Percentiles rank a stretch among this genome's conserved stretches.
Conservation (phyloP, 30 jellyfish, hydroid and myxozoan genomes). For the Clytia hemisphaerica region DNA sequence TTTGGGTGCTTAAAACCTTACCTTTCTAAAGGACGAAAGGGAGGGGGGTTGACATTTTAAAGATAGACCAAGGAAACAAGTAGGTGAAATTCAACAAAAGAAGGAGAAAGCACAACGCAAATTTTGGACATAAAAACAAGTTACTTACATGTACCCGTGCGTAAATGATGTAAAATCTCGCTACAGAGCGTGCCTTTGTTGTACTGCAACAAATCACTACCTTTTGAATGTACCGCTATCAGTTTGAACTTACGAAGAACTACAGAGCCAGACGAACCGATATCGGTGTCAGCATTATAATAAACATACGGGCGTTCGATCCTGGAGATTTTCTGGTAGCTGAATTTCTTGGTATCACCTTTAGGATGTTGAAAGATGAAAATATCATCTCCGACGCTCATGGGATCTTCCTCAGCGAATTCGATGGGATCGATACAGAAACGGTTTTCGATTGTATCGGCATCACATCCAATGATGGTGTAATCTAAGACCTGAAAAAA, state of each 20-base stretch:
- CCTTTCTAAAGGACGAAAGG: too few relatives aligned
- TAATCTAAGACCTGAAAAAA: slow-evolving; percentile 60
- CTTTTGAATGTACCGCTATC: slow-evolving; percentile 84
- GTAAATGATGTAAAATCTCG: slow-evolving; percentile 62
- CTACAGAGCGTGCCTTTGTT: slow-evolving; percentile 88
- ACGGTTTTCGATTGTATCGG: slow-evolving; percentile 36
- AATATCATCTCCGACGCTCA: slow-evolving; percentile 53
- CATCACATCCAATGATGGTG: slow-evolving; percentile 85
- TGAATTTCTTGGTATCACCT: slow-evolving; percentile 70
- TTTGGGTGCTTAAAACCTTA: too few relatives aligned
- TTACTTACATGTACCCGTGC: slow-evolving; percentile 68
- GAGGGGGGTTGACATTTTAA: too few relatives aligned
- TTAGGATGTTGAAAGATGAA: slow-evolving; percentile 92
- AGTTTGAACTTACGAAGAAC: slow-evolving; percentile 56
- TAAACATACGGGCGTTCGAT: slow-evolving; percentile 58
- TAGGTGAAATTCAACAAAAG: too few relatives aligned
- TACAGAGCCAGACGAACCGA: slow-evolving; percentile 95
- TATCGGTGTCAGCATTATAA: slow-evolving; percentile 91
- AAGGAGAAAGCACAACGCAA: too few relatives aligned
- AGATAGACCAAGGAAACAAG: too few relatives aligned
- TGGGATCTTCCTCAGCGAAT: slow-evolving; percentile 37
- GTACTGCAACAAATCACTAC: slow-evolving; percentile 61
- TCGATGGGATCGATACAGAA: slow-evolving; percentile 73
- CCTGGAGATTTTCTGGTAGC: slow-evolving; percentile 63
- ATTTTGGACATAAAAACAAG: neutral